These are phyloP conservation scores for Mirza zaza DNA, from an alignment of 2,113 vertebrate species.

Conservation along the genomic window DNA sequence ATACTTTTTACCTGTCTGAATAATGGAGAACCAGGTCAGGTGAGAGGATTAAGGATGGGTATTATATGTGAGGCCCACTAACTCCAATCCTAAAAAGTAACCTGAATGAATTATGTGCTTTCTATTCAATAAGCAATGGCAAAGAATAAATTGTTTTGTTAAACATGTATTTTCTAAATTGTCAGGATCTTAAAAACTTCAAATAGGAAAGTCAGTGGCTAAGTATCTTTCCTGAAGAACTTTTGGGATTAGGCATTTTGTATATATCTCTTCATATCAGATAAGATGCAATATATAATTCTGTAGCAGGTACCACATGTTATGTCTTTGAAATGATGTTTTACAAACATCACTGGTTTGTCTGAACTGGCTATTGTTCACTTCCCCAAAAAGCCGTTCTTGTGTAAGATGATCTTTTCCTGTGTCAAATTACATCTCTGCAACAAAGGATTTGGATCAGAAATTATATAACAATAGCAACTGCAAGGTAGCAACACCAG, in stretches of 20 bases:
- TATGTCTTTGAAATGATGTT: conserved; percentile 48
- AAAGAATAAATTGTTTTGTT: conserved; percentile 19
- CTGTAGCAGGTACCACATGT: background rate
- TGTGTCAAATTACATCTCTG: conserved; percentile 40
- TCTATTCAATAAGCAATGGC: background rate
- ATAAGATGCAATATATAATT: conserved; percentile 41
- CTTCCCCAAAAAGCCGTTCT: conserved; percentile 13
- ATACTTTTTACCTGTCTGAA: conserved; percentile 15
- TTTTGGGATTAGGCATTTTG: conserved; percentile 39
- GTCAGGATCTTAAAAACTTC: background rate
- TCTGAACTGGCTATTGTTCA: conserved; percentile 31
- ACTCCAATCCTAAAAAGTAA: background rate
- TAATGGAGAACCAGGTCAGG: background rate
- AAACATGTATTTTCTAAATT: conserved; percentile 35
- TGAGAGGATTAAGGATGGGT: background rate
- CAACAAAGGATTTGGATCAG: background rate
- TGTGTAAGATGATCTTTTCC: conserved; percentile 31
- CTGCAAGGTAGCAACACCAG: background rate
- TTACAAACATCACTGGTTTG: conserved; percentile 27
- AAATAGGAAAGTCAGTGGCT: background rate
- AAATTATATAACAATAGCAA: background rate
- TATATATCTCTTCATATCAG: conserved; percentile 11
- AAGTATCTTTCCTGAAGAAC: conserved; percentile 25
- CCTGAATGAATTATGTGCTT: background rate
- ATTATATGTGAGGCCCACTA: background rate